Evolutionary conservation across 35 echinoderm and acorn worm species (phyloP).

Genomic region (Ophioderma brevispina): DNA sequence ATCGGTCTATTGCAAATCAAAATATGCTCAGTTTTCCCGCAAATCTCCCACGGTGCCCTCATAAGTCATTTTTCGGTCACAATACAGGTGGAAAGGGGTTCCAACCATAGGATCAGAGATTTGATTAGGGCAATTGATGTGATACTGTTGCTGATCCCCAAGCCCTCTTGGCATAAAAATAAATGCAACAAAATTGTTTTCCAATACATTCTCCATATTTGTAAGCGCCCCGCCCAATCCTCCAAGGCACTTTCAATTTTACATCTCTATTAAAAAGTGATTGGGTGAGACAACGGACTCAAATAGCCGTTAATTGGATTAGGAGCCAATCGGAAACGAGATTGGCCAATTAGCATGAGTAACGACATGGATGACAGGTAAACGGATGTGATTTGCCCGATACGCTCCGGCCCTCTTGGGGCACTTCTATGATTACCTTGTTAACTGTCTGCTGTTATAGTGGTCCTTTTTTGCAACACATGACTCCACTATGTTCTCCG

Average conservation of each 20-base stretch:
- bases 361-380: constrained; percentile 85
- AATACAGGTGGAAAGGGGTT: background rate
- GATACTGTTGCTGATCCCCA: background rate
- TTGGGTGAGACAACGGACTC: constrained; percentile 66
- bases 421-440: constrained; percentile 54
- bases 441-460: constrained; percentile 23
- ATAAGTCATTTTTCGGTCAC: background rate
- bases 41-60: background rate
- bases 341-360: constrained; percentile 90
- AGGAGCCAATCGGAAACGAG: constrained; percentile 74
- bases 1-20: background rate
- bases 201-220: background rate
- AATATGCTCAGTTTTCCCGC: background rate
- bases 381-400: constrained; percentile 61
- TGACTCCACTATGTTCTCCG: background rate
- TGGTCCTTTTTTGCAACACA: constrained; percentile 29
- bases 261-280: constrained; percentile 37
- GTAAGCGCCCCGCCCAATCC: constrained; percentile 17
- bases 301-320: constrained; percentile 79
- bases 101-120: constrained; percentile 6
- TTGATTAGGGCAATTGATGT: background rate
- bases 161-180: background rate
- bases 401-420: constrained; percentile 43
- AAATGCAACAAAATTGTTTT: background rate
- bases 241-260: constrained; percentile 20